Base-by-base conservation (phyloP, 2,113 vertebrate species). In the Geococcyx californianus region DNA sequence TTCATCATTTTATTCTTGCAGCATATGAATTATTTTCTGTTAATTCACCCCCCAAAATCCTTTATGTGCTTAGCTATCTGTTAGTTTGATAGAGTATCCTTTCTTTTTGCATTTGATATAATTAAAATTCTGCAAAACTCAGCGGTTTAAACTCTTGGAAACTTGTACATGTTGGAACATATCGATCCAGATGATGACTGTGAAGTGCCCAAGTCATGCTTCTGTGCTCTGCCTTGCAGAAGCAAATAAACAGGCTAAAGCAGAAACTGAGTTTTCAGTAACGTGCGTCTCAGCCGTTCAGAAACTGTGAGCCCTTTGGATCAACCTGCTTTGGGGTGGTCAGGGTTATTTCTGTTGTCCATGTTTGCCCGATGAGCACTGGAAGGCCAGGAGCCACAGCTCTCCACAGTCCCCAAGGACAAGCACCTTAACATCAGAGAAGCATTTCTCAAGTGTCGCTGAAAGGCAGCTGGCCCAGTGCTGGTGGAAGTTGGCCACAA, bases 121-220 rank as follows among this genome's bases (percentile, higher is more conserved):
- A 92, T 93, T 95, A 78, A 92, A 97, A 72, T 79, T 90, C 82
- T 94, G 93, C 79, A 90, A 90, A 95, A 92, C 87, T 86, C 88
- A 81, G 90, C 49, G 7, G 17, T 92, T 96, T 94, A 76, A 93
- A 88, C 44, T 74, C 63, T 67, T n/a, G 73, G 75, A 92, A 95
- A 90, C 47, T 64, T 60, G n/a, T 16, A n/a, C 74, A 56, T 36
- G 69, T 45, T 80, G 80, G 78, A 95, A 97, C 93, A 86, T 62
- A 91, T 33, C 70, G 85, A 96, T 93, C 75, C 56, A 70, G 74
- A 3, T 0, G 0, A 34, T 26, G 51, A 51, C 64, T 49, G 58
- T 52, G 76, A 78, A 60, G 66, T 51, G 66, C 28, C 54, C 44
- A n/a, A 56, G 49, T 34, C 33, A 69, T 76, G 70, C 47, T 54